Evolutionary conservation across 2,797 vertebrate species (phyloP).

Genomic region (Ispidina lecontei): DNA sequence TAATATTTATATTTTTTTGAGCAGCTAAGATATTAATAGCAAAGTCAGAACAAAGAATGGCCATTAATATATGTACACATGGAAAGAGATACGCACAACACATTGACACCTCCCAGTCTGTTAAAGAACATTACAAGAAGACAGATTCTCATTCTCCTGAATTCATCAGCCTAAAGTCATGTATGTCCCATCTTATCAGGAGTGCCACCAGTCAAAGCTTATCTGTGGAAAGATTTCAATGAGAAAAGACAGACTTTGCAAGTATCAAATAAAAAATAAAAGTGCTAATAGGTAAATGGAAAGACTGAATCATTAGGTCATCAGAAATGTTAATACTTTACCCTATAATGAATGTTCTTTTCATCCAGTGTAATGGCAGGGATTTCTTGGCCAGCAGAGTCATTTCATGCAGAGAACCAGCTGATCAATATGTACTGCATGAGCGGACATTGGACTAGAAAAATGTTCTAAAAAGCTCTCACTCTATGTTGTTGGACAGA

Average conservation of each 20-base stretch:
- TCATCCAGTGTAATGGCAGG: neutral
- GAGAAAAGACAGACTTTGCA: neutral
- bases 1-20: neutral
- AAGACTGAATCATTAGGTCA: neutral
- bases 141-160: neutral
- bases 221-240: neutral
- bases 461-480: slow-evolving; percentile 8
- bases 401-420: neutral
- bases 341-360: neutral
- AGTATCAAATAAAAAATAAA: neutral
- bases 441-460: neutral
- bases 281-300: neutral
- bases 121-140: neutral
- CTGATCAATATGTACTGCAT: neutral
- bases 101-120: neutral
- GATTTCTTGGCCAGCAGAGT: neutral
- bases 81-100: neutral
- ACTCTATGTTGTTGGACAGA: neutral
- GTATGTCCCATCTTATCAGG: neutral
- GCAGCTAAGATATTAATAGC: neutral
- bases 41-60: slow-evolving; percentile 12
- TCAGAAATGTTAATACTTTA: neutral
- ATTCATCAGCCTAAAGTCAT: neutral
- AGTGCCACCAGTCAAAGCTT: neutral
- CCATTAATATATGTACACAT: neutral